Base-by-base conservation (phyloP, 2,888 invertebrate genomes). In the Anorthoa munda region DNA sequence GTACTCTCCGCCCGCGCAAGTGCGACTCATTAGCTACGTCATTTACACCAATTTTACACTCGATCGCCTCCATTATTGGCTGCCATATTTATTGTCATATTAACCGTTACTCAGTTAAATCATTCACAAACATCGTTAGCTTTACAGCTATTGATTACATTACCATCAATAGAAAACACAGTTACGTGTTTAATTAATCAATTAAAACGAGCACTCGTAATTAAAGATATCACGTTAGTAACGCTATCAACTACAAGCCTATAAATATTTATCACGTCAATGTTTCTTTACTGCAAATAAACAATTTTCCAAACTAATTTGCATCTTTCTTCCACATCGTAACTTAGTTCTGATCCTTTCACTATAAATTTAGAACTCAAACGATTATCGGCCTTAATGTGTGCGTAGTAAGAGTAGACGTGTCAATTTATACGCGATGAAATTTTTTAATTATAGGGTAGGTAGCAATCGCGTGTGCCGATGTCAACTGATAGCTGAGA, bases 301-400 rank as follows among this genome's bases (percentile, higher is more conserved):
- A 87, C 82, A 79, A 80, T 85, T 86, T 87, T 87, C 88, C 83
- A 84, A 87, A 86, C 84, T 83, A 85, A 91, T 91, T 92, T 91
- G 90, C 92, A 91, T 92, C 79, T 85, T 80, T 84, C 76, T 79
- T 74, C 83, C 79, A 83, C 84, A 75, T 86, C 84, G 78, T 88
- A 85, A 85, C 71, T 86, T 79, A 75, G 39, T 71, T 79, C 70
- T 80, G 68, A 77, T 82, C 79, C 77, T 82, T 81, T 87, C 84
- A 79, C 79, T 82, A 72, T 73, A 74, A 75, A 86, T 83, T 31
- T 64, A 5, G 9, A 56, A 48, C 71, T 59, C 71, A 77, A 71
- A n/a, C 84, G 71, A 80, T 70, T 77, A 73, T 76, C 69, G 58
- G 18, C 53, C 65, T 78, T 87, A 82, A 74, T 31, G 46, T 72